A percentile compares a stretch with the other conserved stretches of the same genome.
Conservation (phyloP, 2,888 invertebrate genomes). For the Catonia carolina region DNA sequence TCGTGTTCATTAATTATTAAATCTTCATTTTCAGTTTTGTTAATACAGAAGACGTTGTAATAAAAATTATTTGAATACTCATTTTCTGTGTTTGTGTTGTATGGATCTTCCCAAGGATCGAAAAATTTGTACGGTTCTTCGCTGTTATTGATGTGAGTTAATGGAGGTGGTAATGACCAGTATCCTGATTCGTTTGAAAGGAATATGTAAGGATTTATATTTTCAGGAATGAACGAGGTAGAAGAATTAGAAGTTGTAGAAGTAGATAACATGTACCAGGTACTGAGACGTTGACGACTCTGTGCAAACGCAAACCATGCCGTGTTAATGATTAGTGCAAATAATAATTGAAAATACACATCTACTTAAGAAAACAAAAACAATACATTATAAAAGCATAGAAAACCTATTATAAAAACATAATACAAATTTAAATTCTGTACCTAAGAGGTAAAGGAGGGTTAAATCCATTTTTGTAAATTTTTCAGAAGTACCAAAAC, state of each 20-base stretch:
- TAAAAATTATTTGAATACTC: background rate
- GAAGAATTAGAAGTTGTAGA: constrained; percentile 15
- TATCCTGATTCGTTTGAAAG: background rate
- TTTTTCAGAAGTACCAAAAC: no score
- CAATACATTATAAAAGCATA: no score
- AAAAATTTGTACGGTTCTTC: constrained; percentile 39
- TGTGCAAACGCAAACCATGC: constrained; percentile 25
- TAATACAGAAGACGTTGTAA: background rate
- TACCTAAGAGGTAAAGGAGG: no score
- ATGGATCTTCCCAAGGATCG: constrained; percentile 74
- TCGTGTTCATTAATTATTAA: no score
- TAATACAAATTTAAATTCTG: no score
- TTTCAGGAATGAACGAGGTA: background rate
- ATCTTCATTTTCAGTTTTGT: background rate
- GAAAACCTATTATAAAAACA: no score
- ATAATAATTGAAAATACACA: constrained; percentile 4
- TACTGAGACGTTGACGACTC: constrained; percentile 33
- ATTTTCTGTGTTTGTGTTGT: background rate
- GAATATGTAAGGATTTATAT: background rate
- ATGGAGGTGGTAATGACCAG: constrained; percentile 10
- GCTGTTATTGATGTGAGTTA: background rate
- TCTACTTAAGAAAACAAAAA: no score
- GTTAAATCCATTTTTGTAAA: no score
- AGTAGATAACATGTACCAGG: constrained; percentile 27
- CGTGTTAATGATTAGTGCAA: background rate